phyloP scores from a whole-genome alignment of 2,113 vertebrate species.

The Sarotherodon lohbergeri region DNA sequence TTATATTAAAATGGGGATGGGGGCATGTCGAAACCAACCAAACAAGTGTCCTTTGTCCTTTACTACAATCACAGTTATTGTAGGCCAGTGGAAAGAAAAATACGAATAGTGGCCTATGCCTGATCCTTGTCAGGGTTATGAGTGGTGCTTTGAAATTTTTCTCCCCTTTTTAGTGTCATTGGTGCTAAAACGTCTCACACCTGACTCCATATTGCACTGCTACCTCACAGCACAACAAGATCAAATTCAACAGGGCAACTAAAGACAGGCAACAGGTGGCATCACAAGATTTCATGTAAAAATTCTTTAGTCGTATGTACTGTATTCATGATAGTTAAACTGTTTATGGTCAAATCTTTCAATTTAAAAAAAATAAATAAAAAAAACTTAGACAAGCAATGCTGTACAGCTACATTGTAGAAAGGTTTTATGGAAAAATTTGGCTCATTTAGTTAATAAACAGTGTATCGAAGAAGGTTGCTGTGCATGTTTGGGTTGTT shows the following conservation, averaged over 20 bases:
- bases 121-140: background rate
- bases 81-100: background rate
- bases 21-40: background rate
- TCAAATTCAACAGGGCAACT: background rate
- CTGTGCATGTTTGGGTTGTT: background rate
- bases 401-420: background rate
- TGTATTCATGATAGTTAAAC: background rate
- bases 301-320: fast-evolving
- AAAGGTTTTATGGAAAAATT: background rate
- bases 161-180: background rate
- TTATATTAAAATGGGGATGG: background rate
- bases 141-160: background rate
- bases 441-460: background rate
- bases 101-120: background rate
- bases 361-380: background rate
- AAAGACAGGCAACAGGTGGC: background rate
- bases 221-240: background rate
- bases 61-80: background rate
- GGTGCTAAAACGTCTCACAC: background rate
- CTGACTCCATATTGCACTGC: background rate
- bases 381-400: background rate
- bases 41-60: background rate
- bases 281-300: background rate
- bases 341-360: background rate
- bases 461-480: background rate